Conservation (phyloP, 2,888 invertebrate species). For the Laothoe populi region DNA sequence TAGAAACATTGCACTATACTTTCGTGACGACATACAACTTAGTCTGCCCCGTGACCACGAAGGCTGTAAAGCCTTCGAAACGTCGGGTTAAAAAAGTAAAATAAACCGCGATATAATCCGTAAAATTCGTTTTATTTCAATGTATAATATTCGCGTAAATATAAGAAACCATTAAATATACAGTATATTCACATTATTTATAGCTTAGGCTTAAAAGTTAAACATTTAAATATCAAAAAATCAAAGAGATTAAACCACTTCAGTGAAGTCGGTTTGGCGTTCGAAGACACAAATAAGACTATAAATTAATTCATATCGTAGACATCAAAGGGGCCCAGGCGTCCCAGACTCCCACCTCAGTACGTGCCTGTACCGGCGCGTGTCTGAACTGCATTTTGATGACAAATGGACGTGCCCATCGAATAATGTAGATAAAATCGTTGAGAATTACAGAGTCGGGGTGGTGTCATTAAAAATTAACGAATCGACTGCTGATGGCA, state of each 20-base stretch:
- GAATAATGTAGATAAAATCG: slow-evolving; percentile 68
- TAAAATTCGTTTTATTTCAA: too few species aligned
- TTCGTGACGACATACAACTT: too few species aligned
- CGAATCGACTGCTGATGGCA: slow-evolving; percentile 67
- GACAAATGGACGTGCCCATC: slow-evolving; percentile 51
- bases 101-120: too few species aligned
- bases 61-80: too few species aligned
- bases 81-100: too few species aligned
- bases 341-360: slow-evolving; percentile 15
- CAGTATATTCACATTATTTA: too few species aligned
- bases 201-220: too few species aligned
- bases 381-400: slow-evolving; percentile 57
- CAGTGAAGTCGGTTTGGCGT: too few species aligned
- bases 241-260: not conserved
- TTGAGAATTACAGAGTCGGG: slow-evolving; percentile 64
- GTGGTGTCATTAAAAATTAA: slow-evolving; percentile 74
- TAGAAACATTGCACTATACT: too few species aligned
- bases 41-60: too few species aligned
- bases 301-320: slow-evolving; percentile 11
- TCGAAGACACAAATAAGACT: not conserved
- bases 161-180: too few species aligned
- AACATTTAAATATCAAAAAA: not conserved
- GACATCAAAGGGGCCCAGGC: slow-evolving; percentile 32
- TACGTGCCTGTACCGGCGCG: slow-evolving; percentile 31
- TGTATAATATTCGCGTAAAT: too few species aligned